phyloP scores from a whole-genome alignment of 30 jellyfish, hydroid and myxozoan genomes.

The Mastigias papua region DNA sequence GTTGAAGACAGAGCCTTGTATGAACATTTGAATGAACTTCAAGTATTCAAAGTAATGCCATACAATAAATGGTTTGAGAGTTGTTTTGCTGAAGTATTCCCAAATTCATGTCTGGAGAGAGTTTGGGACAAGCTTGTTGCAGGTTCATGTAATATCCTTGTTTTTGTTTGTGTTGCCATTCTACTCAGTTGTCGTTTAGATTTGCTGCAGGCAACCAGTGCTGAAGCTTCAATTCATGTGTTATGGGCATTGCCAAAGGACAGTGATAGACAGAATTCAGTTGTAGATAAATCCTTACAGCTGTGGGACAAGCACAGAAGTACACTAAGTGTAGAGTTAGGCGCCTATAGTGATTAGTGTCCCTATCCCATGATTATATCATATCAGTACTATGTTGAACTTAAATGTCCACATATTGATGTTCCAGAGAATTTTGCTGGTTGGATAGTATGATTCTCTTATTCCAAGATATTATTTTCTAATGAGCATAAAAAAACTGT shows the following conservation, averaged over 20 bases:
- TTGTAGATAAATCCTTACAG: constrained; percentile 87
- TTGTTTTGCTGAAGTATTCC: constrained; percentile 85
- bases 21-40: constrained; percentile 90
- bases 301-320: constrained; percentile 96
- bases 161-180: constrained; percentile 89
- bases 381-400: too few species aligned
- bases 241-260: constrained; percentile 56
- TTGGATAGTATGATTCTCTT: too few species aligned
- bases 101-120: constrained; percentile 69
- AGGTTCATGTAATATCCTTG: constrained; percentile 91
- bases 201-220: constrained; percentile 61
- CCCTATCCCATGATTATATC: background rate
- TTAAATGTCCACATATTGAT: too few species aligned
- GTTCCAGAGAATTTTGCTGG: too few species aligned
- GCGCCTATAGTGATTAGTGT: constrained; percentile 16
- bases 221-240: constrained; percentile 71
- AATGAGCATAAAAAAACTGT: too few species aligned
- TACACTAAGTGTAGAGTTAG: constrained; percentile 81
- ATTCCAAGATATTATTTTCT: too few species aligned
- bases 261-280: constrained; percentile 59
- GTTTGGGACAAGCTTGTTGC: constrained; percentile 93
- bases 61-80: constrained; percentile 92
- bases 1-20: constrained; percentile 88
- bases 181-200: constrained; percentile 74
- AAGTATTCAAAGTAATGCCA: constrained; percentile 85